Conservation (phyloP, 2,888 invertebrate genomes). For the Diaperis boleti region DNA sequence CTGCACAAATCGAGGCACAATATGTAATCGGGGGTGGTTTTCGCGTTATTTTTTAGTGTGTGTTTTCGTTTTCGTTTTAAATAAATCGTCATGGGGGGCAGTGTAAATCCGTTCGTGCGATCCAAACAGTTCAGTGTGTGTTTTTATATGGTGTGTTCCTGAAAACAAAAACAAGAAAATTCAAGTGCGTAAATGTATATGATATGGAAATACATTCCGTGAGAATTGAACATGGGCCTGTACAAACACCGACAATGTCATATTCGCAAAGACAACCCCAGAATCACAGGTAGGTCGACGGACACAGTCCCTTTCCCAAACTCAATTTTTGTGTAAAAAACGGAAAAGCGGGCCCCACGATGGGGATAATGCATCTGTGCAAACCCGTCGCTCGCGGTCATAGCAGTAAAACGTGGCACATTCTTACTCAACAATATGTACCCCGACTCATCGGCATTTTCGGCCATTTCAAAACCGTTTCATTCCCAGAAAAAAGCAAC, state of each 20-base stretch:
- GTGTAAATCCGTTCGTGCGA: slow-evolving; percentile 11
- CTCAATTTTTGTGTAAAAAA: too few relatives aligned
- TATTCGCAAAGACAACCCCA: slow-evolving; percentile 66
- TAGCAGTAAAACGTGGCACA: not conserved
- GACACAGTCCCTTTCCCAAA: too few relatives aligned
- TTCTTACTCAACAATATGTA: not conserved
- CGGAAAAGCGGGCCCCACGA: too few relatives aligned
- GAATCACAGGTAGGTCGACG: slow-evolving; percentile 63
- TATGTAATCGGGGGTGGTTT: slow-evolving; percentile 40
- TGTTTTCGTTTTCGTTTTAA: slow-evolving; percentile 11
- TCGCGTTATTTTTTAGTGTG: slow-evolving; percentile 20
- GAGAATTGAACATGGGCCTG: slow-evolving; percentile 67
- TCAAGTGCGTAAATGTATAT: slow-evolving; percentile 61
- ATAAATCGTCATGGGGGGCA: slow-evolving; percentile 12
- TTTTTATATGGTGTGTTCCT: slow-evolving; percentile 37
- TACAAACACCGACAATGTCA: slow-evolving; percentile 66
- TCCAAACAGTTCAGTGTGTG: slow-evolving; percentile 28
- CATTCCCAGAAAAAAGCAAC: not conserved
- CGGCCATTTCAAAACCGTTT: not conserved
- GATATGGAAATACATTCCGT: slow-evolving; percentile 67
- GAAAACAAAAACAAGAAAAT: slow-evolving; percentile 34
- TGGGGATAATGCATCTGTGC: not conserved
- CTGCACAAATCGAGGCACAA: slow-evolving; percentile 25
- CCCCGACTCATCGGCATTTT: not conserved
- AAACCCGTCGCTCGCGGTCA: not conserved